Evolutionary conservation across 2,113 vertebrate species (phyloP).

Genomic region (Lepus americanus): DNA sequence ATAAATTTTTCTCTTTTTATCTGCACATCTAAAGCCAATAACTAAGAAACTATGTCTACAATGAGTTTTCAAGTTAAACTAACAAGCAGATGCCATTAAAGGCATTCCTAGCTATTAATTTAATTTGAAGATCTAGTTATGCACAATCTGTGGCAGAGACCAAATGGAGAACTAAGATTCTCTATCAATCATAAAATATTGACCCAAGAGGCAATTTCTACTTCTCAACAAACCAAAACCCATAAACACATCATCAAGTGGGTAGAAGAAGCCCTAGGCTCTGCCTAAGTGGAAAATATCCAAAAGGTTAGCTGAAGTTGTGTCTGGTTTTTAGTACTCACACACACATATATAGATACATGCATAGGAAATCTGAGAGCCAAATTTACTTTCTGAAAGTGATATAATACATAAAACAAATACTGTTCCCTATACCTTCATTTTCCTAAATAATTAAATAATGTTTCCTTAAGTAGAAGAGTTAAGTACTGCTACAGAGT

Average conservation of each 20-base stretch:
- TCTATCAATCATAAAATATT: neutral
- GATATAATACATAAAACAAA: constrained; percentile 27
- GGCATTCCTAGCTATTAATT: neutral
- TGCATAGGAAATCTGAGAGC: neutral
- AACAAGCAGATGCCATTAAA: neutral
- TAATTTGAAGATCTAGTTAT: neutral
- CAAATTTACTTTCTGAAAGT: constrained; percentile 36
- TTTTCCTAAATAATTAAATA: constrained; percentile 4
- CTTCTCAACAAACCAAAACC: neutral
- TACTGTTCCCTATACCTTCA: constrained; percentile 49
- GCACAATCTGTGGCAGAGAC: neutral
- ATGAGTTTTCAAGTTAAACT: constrained; percentile 1
- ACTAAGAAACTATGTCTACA: neutral
- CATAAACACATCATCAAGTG: neutral
- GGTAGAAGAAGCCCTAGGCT: neutral
- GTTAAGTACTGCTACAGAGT: constrained; percentile 11
- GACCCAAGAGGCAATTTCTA: neutral
- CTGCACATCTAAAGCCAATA: constrained; percentile 48
- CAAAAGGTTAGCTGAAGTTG: neutral
- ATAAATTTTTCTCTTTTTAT: constrained; percentile 17
- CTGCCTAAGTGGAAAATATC: constrained; percentile 9
- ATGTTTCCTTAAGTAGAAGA: constrained; percentile 60
- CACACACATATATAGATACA: neutral
- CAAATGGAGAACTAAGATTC: constrained; percentile 53
- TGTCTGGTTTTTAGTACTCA: neutral